phyloP scores from a whole-genome alignment of 2,888 invertebrate species.

The Piscicola geometra region DNA sequence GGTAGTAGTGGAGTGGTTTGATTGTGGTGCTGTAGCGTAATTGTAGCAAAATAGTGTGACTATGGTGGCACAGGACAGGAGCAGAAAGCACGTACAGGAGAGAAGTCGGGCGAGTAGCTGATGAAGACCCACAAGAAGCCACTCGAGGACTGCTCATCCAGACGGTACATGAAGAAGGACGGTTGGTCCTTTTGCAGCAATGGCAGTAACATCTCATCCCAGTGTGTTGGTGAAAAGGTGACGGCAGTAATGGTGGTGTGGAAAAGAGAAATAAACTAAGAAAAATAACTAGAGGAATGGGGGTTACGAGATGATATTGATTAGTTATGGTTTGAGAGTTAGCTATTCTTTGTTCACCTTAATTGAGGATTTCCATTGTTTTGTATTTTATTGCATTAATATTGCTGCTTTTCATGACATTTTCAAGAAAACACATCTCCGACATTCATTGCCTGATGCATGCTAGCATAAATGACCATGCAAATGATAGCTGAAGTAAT shows the following conservation, averaged over 20 bases:
- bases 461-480: background rate
- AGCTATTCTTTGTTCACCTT: no score
- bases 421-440: no score
- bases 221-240: constrained; percentile 46
- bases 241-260: background rate
- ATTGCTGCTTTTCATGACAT: no score
- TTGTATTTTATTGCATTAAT: no score
- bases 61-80: no score
- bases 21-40: no score
- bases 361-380: no score
- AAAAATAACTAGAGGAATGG: constrained; percentile 5
- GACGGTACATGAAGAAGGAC: constrained; percentile 80
- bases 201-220: constrained; percentile 49
- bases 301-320: constrained; percentile 3
- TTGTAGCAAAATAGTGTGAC: background rate
- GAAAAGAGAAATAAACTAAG: background rate
- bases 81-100: constrained; percentile 34
- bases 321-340: no score
- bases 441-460: no score
- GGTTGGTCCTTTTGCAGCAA: constrained; percentile 63
- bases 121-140: constrained; percentile 88
- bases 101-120: constrained; percentile 64
- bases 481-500: background rate
- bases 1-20: background rate
- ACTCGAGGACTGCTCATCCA: constrained; percentile 66